Evolutionary conservation across 2,113 vertebrate species (phyloP), one percentile per base, ranked within the genome.

Genomic region (Oxygymnocypris stewartii): DNA sequence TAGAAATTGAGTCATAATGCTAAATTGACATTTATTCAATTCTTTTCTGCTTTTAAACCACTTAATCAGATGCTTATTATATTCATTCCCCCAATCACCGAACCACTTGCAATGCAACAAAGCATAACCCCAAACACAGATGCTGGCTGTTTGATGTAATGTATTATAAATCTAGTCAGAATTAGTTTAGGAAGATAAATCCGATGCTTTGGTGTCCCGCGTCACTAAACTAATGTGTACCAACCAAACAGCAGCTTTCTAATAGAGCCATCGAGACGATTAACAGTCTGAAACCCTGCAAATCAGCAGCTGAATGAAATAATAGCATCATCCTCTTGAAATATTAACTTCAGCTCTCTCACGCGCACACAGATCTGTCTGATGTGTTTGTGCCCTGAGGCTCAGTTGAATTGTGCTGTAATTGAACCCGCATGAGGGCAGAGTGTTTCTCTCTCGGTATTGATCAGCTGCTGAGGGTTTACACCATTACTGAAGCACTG

Each of bases 391-490:
- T 25, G 28, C 40, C 79, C 79, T 5, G 79, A 81, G 79, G 79
- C 79, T 65, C 31, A 65, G 79, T 81, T 65, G 40, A 65, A 47
- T 81, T 65, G 79, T 65, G 79, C 47, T 65, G 79, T 81, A 81
- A 65, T 81, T 65, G 47, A 65, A 81, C 79, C 42, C 13, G 7
- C 57, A 47, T 65, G 31, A 79, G 77, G 78, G 51, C 20, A 78
- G 47, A 79, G 76, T 42, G 40, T 28, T 28, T 65, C n/a, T 28
- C 59, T 81, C 59, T 65, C 23, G 8, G 47, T 81, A 81, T 81
- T 81, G 79, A 81, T 81, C 79, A 81, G 79, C 16, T 44, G 59
- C 28, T 65, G 37, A 59, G 37, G 79, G 59, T 81, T 65, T 65
- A 47, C 40, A 42, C 14, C 79, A 81, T 81, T 65, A 65, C 23